Evolutionary conservation across 2,797 vertebrate genomes (phyloP), one percentile per base, ranked within the genome.

Genomic region (Helarctos malayanus): DNA sequence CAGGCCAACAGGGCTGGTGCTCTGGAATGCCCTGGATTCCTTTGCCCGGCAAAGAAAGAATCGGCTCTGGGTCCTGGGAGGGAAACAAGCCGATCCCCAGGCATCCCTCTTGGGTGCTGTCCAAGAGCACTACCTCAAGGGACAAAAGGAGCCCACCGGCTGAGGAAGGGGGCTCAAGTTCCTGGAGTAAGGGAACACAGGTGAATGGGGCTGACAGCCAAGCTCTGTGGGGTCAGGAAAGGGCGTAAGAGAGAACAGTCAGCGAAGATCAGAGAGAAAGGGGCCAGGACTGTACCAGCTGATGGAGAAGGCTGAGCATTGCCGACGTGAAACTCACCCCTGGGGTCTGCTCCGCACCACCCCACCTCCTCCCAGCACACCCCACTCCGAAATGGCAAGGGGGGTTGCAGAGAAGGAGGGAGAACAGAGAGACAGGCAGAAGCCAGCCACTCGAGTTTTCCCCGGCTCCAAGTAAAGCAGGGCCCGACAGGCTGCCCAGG

Each of bases 361-460:
- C 49, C 7, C n/a, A 27, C 7, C 11, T 47, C 81, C 49, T 12
- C 25, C 61, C 69, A 47, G 32, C 52, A 38, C 7, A 12, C 32
- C 32, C 16, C 69, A 41, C 27, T 63, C 29, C 2, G 47, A 85
- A 78, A 69, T n/a, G 45, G 56, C 54, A 32, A 4, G 21, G 27
- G 38, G 27, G 5, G 0, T 38, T 38, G 0, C 52, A 54, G 41
- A 11, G 3, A 38, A 1, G 32, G 80, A 59, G 21, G 16, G n/a
- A 49, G 56, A 69, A 7, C 13, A 21, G 41, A 61, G 1, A 59
- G 49, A 57, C 7, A 13, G 5, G 7, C 13, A 35, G 78, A 56
- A 49, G 29, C 45, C 61, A 16, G 49, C 47, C 21, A 0, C 18
- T 3, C 0, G 0, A 32, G 1, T 15, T 65, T 35, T 2, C 18